Percentiles rank a stretch among this genome's conserved stretches.
Evolutionary conservation across 92 coral and sea anemone genomes (phyloP).

Genomic region (Heteractis magnifica): DNA sequence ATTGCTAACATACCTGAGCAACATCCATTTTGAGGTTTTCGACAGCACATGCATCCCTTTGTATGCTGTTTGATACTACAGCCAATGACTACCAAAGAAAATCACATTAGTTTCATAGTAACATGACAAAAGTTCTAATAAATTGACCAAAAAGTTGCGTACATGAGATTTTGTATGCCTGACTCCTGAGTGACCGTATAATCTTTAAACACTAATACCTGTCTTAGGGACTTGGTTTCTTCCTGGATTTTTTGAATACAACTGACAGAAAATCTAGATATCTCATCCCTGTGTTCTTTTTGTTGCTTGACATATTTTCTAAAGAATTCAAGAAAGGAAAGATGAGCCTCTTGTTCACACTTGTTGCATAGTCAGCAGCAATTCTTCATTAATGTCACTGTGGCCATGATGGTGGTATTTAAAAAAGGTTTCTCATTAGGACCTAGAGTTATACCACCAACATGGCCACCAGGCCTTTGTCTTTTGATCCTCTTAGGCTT

Average conservation of each 20-base stretch:
- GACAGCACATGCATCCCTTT: conserved; percentile 94
- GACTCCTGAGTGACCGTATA: not conserved
- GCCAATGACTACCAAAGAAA: conserved; percentile 66
- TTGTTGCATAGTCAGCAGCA: not conserved
- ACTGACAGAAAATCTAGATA: conserved; percentile 83
- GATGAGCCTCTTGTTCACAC: too few relatives aligned
- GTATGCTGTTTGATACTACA: conserved; percentile 88
- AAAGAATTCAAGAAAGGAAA: not conserved
- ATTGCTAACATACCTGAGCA: conserved; percentile 60
- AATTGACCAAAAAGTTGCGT: too few relatives aligned
- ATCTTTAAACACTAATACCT: conserved; percentile 49
- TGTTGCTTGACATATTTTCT: conserved; percentile 98
- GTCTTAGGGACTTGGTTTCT: conserved; percentile 71
- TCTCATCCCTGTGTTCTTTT: conserved; percentile 89
- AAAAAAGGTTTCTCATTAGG: too few relatives aligned
- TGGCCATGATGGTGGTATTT: too few relatives aligned
- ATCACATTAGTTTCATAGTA: not conserved
- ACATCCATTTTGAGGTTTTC: conserved; percentile 94
- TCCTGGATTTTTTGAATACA: conserved; percentile 84
- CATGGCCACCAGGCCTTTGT: too few relatives aligned
- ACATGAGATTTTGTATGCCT: too few relatives aligned
- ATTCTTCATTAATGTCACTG: too few relatives aligned
- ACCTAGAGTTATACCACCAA: too few relatives aligned
- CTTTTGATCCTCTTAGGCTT: too few relatives aligned
- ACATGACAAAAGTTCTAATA: not conserved